Percentiles rank a stretch among this genome's conserved stretches.
Evolutionary conservation across 2,888 invertebrate species (phyloP).

Genomic region (Macrophya alboannulata): DNA sequence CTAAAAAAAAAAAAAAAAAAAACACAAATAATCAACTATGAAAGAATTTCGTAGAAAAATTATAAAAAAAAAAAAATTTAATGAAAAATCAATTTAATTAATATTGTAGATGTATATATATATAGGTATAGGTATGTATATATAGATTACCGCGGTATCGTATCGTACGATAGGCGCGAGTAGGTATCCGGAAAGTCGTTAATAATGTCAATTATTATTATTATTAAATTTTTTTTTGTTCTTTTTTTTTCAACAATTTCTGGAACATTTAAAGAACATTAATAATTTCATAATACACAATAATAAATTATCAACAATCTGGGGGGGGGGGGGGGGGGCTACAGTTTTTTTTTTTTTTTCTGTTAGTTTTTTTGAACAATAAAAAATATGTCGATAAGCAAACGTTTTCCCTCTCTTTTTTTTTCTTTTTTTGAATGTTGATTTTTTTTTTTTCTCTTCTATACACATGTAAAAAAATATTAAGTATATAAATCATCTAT

Average conservation of each 20-base stretch:
- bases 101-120: neutral
- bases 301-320: constrained; percentile 23
- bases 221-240: constrained; percentile 64
- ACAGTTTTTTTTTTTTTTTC: constrained; percentile 54
- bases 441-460: neutral
- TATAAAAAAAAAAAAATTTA: neutral
- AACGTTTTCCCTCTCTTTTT: neutral
- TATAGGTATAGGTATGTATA: neutral
- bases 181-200: constrained; percentile 24
- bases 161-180: neutral
- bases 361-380: neutral
- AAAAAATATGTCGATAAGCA: neutral
- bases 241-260: constrained; percentile 59
- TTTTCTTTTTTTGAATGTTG: too few relatives aligned
- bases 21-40: neutral
- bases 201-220: constrained; percentile 51
- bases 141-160: too few relatives aligned
- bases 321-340: too few relatives aligned
- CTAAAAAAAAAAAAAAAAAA: neutral
- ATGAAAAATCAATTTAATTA: neutral
- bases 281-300: constrained; percentile 43
- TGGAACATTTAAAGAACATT: constrained; percentile 55
- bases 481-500: neutral
- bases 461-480: neutral
- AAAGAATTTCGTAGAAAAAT: neutral